Evolutionary conservation across 1,140 invertebrate genomes (phyloP), one percentile per base, ranked within the genome.

Genomic region (Drosophila guanche): DNA sequence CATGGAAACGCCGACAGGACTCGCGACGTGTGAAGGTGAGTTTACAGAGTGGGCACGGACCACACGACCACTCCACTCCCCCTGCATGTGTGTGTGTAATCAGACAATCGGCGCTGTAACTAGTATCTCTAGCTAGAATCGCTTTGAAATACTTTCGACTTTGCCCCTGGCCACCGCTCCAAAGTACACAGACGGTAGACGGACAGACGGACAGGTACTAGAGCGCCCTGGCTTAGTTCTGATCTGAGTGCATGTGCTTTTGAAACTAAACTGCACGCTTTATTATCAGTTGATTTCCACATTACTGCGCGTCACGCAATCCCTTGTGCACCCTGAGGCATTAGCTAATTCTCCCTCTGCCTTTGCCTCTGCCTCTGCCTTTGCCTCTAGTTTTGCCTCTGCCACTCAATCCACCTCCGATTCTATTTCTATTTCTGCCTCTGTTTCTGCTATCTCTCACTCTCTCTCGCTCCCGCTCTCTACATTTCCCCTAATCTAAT

Each of bases 1-100:
- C 98, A 56, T 98, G 97, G 96, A 95, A 95, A 89, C 95, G 95
- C 77, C 93, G 95, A 55, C 94, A 94, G 57, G 93, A 95, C 27
- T 96, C 96, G 4, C 92, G 95, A 48, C 93, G 95, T 76, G 93
- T 95, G 23, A 97, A 97, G 94, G 95, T 96, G 47, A 83, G 69
- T 50, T 10, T 2, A 4, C 23, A 12, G 22, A 3, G 7, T 10
- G 29, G 7, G 29, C 29, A 8, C 14, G 29, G 29, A 3, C 8
- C 29, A 33, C 8, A 8, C 29, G 29, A 25, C n/a, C 12, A 5
- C 2, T n/a, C 47, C n/a, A 25, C 0, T n/a, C 23, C 47, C 5
- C 8, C 23, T 3, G 25, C 16, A 7, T 23, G 16, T 5, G 5
- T 5, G 5, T 40, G 20, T n/a, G 16, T 51, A 16, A 22, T 14